Evolutionary conservation across 2,888 invertebrate species (phyloP).

Genomic region (Zhengitettix transpicula): DNA sequence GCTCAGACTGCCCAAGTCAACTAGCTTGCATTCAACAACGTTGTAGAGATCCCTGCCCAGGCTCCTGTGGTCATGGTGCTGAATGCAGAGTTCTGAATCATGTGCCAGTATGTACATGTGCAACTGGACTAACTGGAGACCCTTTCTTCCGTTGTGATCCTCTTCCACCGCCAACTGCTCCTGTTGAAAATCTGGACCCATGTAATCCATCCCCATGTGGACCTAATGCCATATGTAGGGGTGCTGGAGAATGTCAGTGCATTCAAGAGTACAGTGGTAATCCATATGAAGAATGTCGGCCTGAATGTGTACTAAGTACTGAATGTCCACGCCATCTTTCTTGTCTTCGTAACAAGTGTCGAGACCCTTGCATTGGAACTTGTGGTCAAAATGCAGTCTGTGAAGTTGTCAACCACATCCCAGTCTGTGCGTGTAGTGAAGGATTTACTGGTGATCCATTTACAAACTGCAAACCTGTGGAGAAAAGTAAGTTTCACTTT

Average conservation of each 20-base stretch:
- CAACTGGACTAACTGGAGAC: constrained; percentile 61
- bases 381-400: constrained; percentile 39
- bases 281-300: constrained; percentile 51
- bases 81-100: constrained; percentile 64
- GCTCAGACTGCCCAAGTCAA: constrained; percentile 61
- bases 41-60: constrained; percentile 68
- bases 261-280: constrained; percentile 50
- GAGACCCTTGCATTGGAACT: constrained; percentile 44
- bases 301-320: constrained; percentile 58
- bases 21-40: constrained; percentile 61
- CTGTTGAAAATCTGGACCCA: constrained; percentile 6
- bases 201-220: constrained; percentile 57
- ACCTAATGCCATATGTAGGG: constrained; percentile 24
- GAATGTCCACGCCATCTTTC: constrained; percentile 52
- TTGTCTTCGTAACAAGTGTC: constrained; percentile 57
- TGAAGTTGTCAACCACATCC: constrained; percentile 36
- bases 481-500: neutral
- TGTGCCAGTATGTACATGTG: constrained; percentile 63
- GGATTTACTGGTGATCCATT: constrained; percentile 31
- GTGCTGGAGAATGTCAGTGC: constrained; percentile 27
- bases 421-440: constrained; percentile 37
- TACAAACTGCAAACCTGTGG: constrained; percentile 14
- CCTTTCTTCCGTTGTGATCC: constrained; percentile 56
- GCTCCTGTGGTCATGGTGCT: constrained; percentile 66
- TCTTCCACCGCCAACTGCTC: constrained; percentile 26